Percentiles rank a stretch among this genome's conserved stretches.
Evolutionary conservation across 2,797 vertebrate genomes (phyloP).

Genomic region (Mallotus villosus): DNA sequence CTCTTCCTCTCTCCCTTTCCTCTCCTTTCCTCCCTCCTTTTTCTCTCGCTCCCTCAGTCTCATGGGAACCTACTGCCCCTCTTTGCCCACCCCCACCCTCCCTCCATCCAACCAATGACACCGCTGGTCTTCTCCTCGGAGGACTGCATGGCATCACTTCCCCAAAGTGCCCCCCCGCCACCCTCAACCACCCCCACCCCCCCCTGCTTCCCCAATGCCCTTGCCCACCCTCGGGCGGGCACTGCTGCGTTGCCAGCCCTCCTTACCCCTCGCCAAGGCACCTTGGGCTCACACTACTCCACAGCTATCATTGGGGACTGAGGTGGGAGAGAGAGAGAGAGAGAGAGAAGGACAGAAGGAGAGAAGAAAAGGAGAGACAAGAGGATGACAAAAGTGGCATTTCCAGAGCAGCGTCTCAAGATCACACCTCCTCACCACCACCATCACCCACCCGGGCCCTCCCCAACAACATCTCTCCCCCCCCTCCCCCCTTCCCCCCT

Average conservation of each 20-base stretch:
- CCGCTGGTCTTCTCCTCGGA: constrained; percentile 10
- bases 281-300: constrained; percentile 66
- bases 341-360: not conserved
- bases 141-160: not conserved
- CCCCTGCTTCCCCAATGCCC: constrained; percentile 13
- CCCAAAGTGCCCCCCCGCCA: not conserved
- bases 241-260: constrained; percentile 43
- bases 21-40: constrained; percentile 2
- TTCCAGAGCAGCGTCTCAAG: constrained; percentile 85
- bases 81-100: constrained; percentile 8
- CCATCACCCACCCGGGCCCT: not conserved
- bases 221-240: constrained; percentile 56
- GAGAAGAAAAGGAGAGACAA: constrained; percentile 6
- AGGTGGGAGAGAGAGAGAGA: constrained; percentile 29
- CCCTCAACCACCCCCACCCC: not conserved
- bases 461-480: constrained; percentile 65
- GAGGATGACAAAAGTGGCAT: constrained; percentile 83
- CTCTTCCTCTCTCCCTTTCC: constrained; percentile 23
- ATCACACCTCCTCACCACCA: constrained; percentile 45
- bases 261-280: constrained; percentile 59
- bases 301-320: constrained; percentile 78
- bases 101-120: constrained; percentile 12
- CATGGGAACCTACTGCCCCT: not conserved
- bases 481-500: constrained; percentile 76
- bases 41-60: not conserved